Conservation (phyloP, 1,140 invertebrate species). For the Paraescarpia echinospica region DNA sequence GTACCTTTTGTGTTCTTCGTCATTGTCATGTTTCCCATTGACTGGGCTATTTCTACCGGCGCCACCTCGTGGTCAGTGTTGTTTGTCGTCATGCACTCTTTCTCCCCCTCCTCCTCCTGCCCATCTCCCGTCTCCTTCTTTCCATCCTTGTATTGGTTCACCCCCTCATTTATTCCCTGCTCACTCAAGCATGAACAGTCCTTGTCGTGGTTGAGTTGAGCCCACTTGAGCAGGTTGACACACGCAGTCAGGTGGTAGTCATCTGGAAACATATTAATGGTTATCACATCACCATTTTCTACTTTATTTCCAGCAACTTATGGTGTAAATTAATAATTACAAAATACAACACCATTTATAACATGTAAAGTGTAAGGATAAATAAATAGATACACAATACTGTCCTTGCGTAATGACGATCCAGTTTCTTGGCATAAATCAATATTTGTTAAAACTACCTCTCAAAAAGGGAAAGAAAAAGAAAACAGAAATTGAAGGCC, state of each 20-base stretch:
- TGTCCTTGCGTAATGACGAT: too few species aligned
- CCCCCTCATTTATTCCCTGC: neutral
- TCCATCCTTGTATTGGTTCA: neutral
- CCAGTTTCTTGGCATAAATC: too few species aligned
- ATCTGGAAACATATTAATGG: constrained; percentile 57
- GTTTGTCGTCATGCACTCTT: neutral
- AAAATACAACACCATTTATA: too few species aligned
- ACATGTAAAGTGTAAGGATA: too few species aligned
- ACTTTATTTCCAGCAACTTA: too few species aligned
- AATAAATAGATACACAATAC: too few species aligned
- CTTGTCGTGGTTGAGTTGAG: constrained; percentile 49
- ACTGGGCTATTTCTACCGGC: neutral
- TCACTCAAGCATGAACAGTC: neutral
- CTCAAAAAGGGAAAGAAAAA: too few species aligned
- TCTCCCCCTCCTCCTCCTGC: neutral
- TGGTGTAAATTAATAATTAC: too few species aligned
- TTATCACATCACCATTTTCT: neutral
- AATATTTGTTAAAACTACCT: too few species aligned
- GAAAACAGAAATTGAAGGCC: too few species aligned
- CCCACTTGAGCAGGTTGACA: constrained; percentile 76
- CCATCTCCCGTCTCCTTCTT: neutral
- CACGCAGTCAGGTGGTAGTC: constrained; percentile 88
- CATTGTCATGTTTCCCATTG: neutral
- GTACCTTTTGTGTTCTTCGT: neutral
- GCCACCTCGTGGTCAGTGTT: neutral